phyloP scores from a whole-genome alignment of 2,113 vertebrate species.

The Ochotona princeps region DNA sequence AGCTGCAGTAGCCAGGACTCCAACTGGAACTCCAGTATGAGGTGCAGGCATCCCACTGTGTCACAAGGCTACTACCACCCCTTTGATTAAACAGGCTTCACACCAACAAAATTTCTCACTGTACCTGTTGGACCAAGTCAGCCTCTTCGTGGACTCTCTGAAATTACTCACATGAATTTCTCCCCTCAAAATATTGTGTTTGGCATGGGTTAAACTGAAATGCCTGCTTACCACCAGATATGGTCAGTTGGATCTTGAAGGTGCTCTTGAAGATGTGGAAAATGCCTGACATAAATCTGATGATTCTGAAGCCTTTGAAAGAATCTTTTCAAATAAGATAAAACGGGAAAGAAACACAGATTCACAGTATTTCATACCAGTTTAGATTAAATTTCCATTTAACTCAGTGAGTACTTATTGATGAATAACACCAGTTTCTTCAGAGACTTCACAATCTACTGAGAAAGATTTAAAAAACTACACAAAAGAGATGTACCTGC shows the following conservation, averaged over 20 bases:
- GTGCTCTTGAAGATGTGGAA: conserved; percentile 31
- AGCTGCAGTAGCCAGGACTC: no score
- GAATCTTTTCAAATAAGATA: conserved; percentile 10
- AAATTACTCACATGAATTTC: conserved; percentile 47
- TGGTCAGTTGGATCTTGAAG: background rate
- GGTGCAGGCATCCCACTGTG: no score
- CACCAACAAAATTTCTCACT: background rate
- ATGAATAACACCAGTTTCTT: background rate
- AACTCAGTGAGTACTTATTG: background rate
- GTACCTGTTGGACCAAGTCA: background rate
- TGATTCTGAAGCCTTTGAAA: background rate
- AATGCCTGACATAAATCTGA: background rate
- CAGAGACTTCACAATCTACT: background rate
- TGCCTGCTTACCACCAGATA: background rate
- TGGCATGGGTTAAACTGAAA: conserved; percentile 6
- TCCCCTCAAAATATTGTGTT: background rate
- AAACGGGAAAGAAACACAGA: background rate
- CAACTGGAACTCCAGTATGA: no score
- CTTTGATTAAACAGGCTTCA: background rate
- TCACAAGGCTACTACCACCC: no score
- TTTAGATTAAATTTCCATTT: background rate
- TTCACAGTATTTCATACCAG: background rate
- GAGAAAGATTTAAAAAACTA: background rate
- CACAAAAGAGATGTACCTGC: background rate
- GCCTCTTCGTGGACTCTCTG: background rate